phyloP scores from a whole-genome alignment of 2,113 vertebrate genomes.

The Polypterus senegalus region DNA sequence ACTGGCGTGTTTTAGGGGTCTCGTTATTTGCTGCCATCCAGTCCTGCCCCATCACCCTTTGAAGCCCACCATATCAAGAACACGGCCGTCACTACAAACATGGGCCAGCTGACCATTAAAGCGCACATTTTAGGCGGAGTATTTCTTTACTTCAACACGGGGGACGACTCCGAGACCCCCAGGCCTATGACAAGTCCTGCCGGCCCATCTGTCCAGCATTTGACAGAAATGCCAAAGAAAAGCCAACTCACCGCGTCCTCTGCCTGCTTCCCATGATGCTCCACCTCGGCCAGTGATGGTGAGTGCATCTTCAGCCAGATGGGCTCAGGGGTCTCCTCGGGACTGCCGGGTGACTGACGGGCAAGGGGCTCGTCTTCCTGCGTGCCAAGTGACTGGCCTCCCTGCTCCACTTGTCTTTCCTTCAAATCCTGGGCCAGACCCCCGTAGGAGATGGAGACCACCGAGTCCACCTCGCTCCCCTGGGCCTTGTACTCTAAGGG shows the following conservation, averaged over 20 bases:
- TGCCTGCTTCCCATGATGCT: slow-evolving; percentile 15
- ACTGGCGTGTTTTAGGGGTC: no score
- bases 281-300: slow-evolving; percentile 29
- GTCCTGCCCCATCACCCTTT: no score
- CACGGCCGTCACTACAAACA: no score
- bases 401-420: slow-evolving; percentile 13
- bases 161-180: no score
- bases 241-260: slow-evolving; percentile 26
- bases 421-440: slow-evolving; percentile 26
- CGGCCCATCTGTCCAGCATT: background rate
- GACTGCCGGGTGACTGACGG: slow-evolving; percentile 24
- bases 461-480: slow-evolving; percentile 35
- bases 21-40: no score
- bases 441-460: slow-evolving; percentile 39
- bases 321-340: slow-evolving; percentile 38
- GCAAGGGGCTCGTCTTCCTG: slow-evolving; percentile 1
- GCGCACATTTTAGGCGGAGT: no score
- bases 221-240: background rate
- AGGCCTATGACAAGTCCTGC: no score
- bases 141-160: no score
- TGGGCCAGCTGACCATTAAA: no score
- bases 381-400: background rate
- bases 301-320: slow-evolving; percentile 33
- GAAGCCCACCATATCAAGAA: no score
- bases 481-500: slow-evolving; percentile 6